Conservation (phyloP, 2,888 invertebrate species). For the Mystacides longicornis region DNA sequence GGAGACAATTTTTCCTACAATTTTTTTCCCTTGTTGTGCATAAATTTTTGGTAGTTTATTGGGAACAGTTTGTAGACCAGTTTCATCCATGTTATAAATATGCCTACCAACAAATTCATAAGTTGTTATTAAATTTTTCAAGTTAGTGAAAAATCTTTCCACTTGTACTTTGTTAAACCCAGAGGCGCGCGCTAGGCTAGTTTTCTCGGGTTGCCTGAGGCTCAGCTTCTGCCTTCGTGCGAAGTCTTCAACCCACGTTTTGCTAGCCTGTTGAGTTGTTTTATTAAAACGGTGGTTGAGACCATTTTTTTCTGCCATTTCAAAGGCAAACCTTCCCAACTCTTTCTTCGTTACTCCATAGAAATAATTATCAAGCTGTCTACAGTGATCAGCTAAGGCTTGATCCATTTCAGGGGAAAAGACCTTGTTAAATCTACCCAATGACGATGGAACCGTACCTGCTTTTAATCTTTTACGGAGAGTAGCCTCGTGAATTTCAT, state of each 20-base stretch:
- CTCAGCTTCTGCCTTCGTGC: neutral
- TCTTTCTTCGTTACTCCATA: neutral
- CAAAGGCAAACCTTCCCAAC: neutral
- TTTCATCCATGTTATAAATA: slow-evolving; percentile 7
- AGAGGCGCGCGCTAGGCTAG: neutral
- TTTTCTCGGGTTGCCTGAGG: neutral
- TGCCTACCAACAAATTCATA: neutral
- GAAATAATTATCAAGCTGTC: neutral
- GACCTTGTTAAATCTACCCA: neutral
- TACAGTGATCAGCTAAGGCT: neutral
- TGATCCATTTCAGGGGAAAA: neutral
- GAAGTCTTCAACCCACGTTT: neutral
- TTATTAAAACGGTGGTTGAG: neutral
- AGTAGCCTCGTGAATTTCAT: neutral
- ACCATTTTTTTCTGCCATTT: neutral
- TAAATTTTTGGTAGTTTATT: neutral
- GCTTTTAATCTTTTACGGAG: neutral
- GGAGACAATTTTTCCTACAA: neutral
- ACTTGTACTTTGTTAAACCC: slow-evolving; percentile 5
- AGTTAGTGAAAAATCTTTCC: neutral
- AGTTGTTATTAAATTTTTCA: neutral
- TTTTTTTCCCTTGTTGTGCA: too few species aligned
- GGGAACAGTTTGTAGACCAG: neutral
- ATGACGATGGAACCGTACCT: neutral
- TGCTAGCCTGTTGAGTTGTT: neutral